Evolutionary conservation across 2,113 vertebrate species (phyloP).

Genomic region (Leptobrachium ailaonicum): DNA sequence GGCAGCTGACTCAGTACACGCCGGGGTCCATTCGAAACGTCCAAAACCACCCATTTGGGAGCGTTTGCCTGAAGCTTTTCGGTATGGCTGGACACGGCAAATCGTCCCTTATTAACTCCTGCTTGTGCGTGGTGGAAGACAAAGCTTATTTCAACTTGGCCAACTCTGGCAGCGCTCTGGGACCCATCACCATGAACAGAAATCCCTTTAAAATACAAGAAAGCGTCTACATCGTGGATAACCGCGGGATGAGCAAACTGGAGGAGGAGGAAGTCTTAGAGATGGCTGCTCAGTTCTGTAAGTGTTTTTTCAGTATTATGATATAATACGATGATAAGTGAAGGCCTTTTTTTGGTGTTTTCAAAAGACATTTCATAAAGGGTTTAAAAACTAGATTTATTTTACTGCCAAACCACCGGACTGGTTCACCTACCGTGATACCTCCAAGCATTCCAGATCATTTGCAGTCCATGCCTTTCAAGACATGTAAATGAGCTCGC

Average conservation of each 20-base stretch:
- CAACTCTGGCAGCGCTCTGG: background rate
- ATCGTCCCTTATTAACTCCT: background rate
- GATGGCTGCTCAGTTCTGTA: conserved; percentile 5
- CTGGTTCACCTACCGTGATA: too few species aligned
- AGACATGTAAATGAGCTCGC: too few species aligned
- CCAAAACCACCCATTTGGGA: background rate
- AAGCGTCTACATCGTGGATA: background rate
- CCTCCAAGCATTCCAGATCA: too few species aligned
- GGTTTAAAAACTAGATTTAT: too few species aligned
- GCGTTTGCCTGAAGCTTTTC: conserved; percentile 9
- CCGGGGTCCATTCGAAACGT: background rate
- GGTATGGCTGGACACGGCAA: conserved; percentile 1
- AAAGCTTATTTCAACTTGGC: background rate
- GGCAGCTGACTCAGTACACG: background rate
- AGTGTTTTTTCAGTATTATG: too few species aligned
- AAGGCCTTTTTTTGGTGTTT: too few species aligned
- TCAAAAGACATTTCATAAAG: too few species aligned
- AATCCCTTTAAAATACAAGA: background rate
- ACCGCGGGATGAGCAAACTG: background rate
- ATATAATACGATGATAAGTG: too few species aligned
- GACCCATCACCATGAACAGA: background rate
- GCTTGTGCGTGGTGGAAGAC: background rate
- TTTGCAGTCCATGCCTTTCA: too few species aligned
- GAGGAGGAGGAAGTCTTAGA: background rate
- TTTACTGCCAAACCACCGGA: too few species aligned